Conservation (phyloP, 2,797 vertebrate genomes). For the Neopelma chrysocephalum region DNA sequence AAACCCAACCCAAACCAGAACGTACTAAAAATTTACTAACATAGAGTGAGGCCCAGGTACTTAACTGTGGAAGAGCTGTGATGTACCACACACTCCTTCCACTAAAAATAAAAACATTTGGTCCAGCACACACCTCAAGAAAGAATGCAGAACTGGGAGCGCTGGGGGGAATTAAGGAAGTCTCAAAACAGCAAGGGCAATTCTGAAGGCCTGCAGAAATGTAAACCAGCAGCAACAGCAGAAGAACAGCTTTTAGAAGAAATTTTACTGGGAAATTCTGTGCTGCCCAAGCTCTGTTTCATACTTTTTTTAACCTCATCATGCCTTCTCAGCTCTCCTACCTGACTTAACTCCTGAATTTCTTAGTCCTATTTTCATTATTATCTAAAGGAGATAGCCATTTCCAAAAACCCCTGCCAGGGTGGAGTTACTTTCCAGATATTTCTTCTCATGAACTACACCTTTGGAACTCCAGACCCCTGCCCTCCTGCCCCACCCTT, state of each 20-base stretch:
- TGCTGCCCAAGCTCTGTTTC: neutral
- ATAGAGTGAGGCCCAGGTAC: accelerated
- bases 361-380: neutral
- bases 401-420: neutral
- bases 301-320: accelerated
- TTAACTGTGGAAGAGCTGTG: too few relatives aligned
- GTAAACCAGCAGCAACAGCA: neutral
- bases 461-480: neutral
- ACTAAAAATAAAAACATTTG: neutral
- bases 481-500: neutral
- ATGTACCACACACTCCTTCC: accelerated
- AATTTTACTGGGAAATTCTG: neutral
- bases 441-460: neutral
- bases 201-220: neutral
- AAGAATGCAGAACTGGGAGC: neutral
- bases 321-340: neutral
- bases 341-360: neutral
- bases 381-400: neutral
- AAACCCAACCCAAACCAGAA: neutral
- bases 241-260: neutral
- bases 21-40: neutral
- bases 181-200: neutral
- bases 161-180: too few relatives aligned
- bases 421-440: neutral
- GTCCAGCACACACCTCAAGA: accelerated